These are phyloP conservation scores for Anas flavirostris DNA, from an alignment of 2,797 vertebrate species.

Conservation along the genomic window DNA sequence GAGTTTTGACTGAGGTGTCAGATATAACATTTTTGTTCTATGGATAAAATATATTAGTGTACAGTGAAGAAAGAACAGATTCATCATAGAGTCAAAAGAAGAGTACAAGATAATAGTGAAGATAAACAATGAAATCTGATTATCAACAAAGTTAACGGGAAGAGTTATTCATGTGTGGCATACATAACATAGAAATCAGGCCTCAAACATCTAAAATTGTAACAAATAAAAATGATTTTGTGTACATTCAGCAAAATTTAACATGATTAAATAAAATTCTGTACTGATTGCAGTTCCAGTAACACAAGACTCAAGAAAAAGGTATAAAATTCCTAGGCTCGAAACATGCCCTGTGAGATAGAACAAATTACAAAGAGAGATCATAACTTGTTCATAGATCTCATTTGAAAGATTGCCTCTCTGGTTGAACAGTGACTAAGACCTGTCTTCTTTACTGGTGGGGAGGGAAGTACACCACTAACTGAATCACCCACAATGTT, in stretches of 20 bases:
- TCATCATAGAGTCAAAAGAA: not conserved
- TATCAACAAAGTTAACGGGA: not conserved
- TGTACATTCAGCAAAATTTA: not conserved
- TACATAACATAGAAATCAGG: not conserved
- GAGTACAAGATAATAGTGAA: not conserved
- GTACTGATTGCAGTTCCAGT: not conserved
- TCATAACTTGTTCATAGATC: not conserved
- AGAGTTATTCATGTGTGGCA: not conserved
- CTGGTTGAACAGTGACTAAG: not conserved
- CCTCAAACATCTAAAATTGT: not conserved
- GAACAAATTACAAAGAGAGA: not conserved
- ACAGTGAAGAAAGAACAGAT: not conserved
- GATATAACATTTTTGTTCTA: not conserved
- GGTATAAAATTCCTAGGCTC: not conserved
- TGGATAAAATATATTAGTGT: not conserved
- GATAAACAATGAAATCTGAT: not conserved
- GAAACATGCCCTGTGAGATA: not conserved
- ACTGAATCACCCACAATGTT: not conserved
- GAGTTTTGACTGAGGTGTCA: not conserved
- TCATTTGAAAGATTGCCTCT: not conserved
- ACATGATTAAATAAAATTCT: not conserved
- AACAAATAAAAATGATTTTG: not conserved
- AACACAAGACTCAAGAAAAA: not conserved
- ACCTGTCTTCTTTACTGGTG: not conserved
- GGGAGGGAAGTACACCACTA: not conserved